These are phyloP conservation scores for Babylonia areolata DNA, from an alignment of 1,140 invertebrate species.

Conservation along the genomic window DNA sequence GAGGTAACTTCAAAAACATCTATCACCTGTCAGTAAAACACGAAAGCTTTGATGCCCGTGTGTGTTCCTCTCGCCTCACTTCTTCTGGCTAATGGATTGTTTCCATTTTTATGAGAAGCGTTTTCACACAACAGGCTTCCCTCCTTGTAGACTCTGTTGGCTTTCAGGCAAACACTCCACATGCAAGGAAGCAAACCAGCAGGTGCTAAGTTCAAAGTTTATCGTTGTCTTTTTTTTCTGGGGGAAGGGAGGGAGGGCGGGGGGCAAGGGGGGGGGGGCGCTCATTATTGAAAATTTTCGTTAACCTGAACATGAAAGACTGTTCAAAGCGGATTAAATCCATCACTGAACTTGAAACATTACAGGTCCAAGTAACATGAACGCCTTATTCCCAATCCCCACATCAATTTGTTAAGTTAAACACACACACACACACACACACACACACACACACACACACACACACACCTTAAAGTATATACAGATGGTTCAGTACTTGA, in stretches of 20 bases:
- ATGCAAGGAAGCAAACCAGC: neutral
- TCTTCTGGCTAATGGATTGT: neutral
- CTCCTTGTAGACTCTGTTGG: neutral
- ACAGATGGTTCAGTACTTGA: no score
- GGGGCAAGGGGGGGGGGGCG: no score
- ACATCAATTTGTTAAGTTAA: no score
- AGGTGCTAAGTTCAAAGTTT: slow-evolving; percentile 3
- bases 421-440: no score
- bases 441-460: no score
- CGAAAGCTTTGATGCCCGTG: neutral
- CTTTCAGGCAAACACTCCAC: neutral
- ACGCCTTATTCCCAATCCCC: no score
- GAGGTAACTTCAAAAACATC: neutral
- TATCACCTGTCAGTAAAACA: neutral
- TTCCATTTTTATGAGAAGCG: neutral
- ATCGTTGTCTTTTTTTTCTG: no score
- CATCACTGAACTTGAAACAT: neutral
- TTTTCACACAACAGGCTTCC: neutral
- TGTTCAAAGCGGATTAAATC: neutral
- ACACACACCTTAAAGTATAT: no score
- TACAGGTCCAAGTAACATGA: neutral
- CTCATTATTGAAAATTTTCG: neutral
- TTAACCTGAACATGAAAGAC: neutral
- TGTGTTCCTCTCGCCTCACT: slow-evolving; percentile 6
- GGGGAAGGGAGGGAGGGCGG: no score